A percentile compares a stretch with the other conserved stretches of the same genome.
These are phyloP conservation scores for Dicycla oo DNA, from an alignment of 2,888 invertebrate genomes.

Conservation along the genomic window DNA sequence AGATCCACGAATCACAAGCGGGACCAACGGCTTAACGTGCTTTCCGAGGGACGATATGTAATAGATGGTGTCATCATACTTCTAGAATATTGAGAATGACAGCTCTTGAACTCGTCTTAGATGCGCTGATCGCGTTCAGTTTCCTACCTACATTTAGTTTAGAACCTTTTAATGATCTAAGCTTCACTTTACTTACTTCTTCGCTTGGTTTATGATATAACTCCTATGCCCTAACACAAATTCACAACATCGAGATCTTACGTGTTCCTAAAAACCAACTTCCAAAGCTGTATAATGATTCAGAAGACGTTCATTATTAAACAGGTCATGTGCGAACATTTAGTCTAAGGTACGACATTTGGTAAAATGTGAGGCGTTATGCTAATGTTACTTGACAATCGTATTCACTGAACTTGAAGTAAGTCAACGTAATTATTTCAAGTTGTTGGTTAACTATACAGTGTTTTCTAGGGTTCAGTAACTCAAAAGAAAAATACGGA, in stretches of 20 bases:
- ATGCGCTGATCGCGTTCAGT: too few species aligned
- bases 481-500: too few species aligned
- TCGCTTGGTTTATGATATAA: background rate
- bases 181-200: background rate
- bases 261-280: constrained; percentile 32
- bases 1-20: too few species aligned
- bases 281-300: constrained; percentile 53
- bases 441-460: background rate
- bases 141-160: too few species aligned
- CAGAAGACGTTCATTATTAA: constrained; percentile 62
- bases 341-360: constrained; percentile 60
- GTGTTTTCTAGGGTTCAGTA: too few species aligned
- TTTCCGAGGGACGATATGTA: too few species aligned
- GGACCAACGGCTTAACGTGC: too few species aligned
- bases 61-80: too few species aligned
- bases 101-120: too few species aligned
- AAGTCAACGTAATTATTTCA: too few species aligned
- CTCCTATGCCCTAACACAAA: background rate
- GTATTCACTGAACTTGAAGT: constrained; percentile 60
- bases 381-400: constrained; percentile 63
- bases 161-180: background rate
- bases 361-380: constrained; percentile 56
- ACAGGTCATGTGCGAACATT: constrained; percentile 67
- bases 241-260: constrained; percentile 14
- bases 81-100: too few species aligned